Evolutionary conservation across 1,140 invertebrate genomes (phyloP), one percentile per base, ranked within the genome.

Genomic region (Uloborus diversus): DNA sequence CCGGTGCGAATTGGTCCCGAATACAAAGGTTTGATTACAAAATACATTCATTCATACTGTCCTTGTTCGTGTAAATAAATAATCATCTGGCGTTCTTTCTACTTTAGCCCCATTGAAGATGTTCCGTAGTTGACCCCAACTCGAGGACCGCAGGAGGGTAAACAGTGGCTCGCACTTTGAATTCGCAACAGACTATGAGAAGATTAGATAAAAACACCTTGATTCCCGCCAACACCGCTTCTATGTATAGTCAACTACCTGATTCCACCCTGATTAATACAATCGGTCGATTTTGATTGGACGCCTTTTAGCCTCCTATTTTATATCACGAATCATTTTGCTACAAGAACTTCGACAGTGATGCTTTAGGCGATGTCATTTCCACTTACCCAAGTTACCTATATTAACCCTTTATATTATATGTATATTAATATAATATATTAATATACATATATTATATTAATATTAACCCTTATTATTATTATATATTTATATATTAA

Each of bases 21-120:
- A 75, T 75, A 75, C 71, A 75, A 75, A 73, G 71, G 59, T 75
- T 64, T 47, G 71, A 27, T 57, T 62, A 25, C 59, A 64, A 64
- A 75, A 47, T 64, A 25, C 71, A n/a, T 32, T 73, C 59, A 73
- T 61, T 42, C 57, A 59, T 64, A 64, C 59, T 56, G 71, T 64
- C 71, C 69, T 73, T 73, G 69, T 32, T 37, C 23, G 37, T 27
- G 59, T 25, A 49, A 51, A 64, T 53, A 71, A 71, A 73, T 73
- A 75, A 75, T 64, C 57, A 75, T 30, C 23, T 4, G 13, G 30
- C 25, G 27, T 69, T 35, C 30, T 32, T 27, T 14, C 51, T 37
- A 61, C 37, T 64, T 75, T 64, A 75, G 35, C 57, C 57, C 23
- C 35, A n/a, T 11, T 32, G 25, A 64, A 51, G 71, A 62, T 64